Conservation (phyloP, 2,113 vertebrate genomes). For the Carollia perspicillata region DNA sequence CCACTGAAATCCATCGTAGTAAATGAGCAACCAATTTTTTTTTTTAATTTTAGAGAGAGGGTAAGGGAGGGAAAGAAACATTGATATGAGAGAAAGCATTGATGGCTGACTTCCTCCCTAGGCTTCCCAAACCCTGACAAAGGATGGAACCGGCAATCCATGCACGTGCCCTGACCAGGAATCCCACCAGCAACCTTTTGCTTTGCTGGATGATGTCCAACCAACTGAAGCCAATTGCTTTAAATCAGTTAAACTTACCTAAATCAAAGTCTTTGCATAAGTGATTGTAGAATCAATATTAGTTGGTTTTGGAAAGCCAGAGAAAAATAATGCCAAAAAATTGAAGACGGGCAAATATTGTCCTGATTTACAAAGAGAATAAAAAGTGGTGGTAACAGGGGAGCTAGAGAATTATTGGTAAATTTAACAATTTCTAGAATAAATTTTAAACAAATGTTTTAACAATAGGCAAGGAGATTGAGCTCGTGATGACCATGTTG, state of each 20-base stretch:
- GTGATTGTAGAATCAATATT: background rate
- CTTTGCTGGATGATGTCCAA: too few relatives aligned
- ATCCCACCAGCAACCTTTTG: too few relatives aligned
- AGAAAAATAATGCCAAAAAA: slow-evolving; percentile 24
- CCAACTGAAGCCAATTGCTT: background rate
- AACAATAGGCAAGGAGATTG: background rate
- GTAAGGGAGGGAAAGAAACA: too few relatives aligned
- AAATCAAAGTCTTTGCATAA: background rate
- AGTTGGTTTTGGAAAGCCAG: background rate
- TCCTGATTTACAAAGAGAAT: background rate
- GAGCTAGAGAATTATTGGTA: background rate
- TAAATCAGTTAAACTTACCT: background rate
- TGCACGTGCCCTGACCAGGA: too few relatives aligned
- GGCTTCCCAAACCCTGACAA: too few relatives aligned
- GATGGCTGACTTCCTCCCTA: too few relatives aligned
- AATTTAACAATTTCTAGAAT: background rate
- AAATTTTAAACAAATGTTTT: background rate
- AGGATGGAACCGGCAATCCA: too few relatives aligned
- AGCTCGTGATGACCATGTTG: background rate
- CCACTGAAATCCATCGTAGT: background rate
- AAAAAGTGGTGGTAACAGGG: background rate
- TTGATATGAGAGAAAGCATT: too few relatives aligned
- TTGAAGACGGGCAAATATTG: background rate
- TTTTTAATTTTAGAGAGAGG: too few relatives aligned
- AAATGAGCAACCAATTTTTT: background rate